A percentile compares a stretch with the other conserved stretches of the same genome.
Conservation (phyloP, 2,113 vertebrate species). For the Takifugu flavidus region DNA sequence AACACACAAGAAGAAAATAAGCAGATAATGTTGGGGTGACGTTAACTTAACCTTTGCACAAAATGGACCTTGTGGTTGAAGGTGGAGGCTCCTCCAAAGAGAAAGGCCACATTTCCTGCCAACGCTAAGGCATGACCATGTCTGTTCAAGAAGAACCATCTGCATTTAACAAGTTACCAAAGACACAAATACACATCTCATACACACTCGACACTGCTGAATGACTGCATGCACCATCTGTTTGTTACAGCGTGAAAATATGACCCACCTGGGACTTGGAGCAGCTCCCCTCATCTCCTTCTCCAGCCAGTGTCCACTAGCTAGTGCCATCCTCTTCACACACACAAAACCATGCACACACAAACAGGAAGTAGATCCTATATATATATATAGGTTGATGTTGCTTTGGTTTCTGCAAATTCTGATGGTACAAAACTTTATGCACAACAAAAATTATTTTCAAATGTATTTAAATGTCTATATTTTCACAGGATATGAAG, state of each 20-base stretch:
- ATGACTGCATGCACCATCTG: no score
- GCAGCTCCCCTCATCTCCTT: slow-evolving; percentile 61
- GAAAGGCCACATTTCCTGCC: slow-evolving; percentile 72
- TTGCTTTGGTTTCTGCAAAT: no score
- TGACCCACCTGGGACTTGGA: slow-evolving; percentile 65
- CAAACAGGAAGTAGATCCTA: neutral
- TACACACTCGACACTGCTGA: neutral
- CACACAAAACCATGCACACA: slow-evolving; percentile 1
- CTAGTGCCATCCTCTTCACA: slow-evolving; percentile 63
- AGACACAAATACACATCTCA: neutral
- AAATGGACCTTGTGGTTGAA: slow-evolving; percentile 42
- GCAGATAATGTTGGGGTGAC: no score
- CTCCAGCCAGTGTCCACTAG: slow-evolving; percentile 73
- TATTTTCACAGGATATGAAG: no score
- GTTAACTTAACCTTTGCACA: no score
- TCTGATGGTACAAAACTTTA: no score
- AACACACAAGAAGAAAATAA: slow-evolving; percentile 1
- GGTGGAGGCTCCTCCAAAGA: slow-evolving; percentile 73
- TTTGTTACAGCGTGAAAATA: neutral
- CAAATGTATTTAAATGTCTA: no score
- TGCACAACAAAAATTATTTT: no score
- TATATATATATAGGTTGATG: no score
- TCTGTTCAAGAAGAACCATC: slow-evolving; percentile 27
- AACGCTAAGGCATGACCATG: slow-evolving; percentile 68
- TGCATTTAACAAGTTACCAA: neutral